Evolutionary conservation across 2,113 vertebrate species (phyloP), one percentile per base, ranked within the genome.

Genomic region (Procavia capensis): DNA sequence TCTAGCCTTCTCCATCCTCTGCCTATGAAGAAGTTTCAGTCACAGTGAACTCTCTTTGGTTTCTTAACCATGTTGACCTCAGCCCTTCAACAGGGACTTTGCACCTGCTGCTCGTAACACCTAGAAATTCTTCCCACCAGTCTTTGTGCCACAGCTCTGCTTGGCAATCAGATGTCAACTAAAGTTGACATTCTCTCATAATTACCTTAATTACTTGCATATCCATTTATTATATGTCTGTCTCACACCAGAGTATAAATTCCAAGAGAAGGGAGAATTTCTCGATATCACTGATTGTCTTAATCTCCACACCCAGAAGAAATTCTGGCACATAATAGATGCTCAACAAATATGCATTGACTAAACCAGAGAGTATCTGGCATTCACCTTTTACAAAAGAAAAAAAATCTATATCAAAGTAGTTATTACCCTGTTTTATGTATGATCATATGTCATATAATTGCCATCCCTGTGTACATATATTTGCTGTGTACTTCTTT

Each of bases 131-230:
- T 90, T 22, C 63, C 25, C 47, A 3, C 22, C 22, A 10, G 75
- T 84, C 4, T 54, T 88, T 92, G 54, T 13, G 74, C 75, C 27
- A n/a, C 90, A 22, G 9, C 25, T 92, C 16, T 68, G 34, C 24
- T 90, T 84, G 41, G 86, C 10, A 72, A 84, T 63, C 34, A 66
- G 25, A 88, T 88, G 76, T 92, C 57, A 85, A 22, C 22, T 90
- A 72, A 72, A 66, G 1, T 16, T 25, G 29, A 3, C n/a, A 57
- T 68, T 45, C 16, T n/a, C 3, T 82, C 29, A 80, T n/a, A 87
- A 76, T 85, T 81, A 84, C 22, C 43, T 94, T 63, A 93, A 82
- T 84, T 50, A n/a, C 34, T 68, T 72, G 3, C 66, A 9, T 81
- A 22, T 66, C 61, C 79, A 11, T 19, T 90, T 47, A 85, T 82